These are phyloP conservation scores for Danio kyathit DNA, from an alignment of 2,797 vertebrate species.

Conservation along the genomic window DNA sequence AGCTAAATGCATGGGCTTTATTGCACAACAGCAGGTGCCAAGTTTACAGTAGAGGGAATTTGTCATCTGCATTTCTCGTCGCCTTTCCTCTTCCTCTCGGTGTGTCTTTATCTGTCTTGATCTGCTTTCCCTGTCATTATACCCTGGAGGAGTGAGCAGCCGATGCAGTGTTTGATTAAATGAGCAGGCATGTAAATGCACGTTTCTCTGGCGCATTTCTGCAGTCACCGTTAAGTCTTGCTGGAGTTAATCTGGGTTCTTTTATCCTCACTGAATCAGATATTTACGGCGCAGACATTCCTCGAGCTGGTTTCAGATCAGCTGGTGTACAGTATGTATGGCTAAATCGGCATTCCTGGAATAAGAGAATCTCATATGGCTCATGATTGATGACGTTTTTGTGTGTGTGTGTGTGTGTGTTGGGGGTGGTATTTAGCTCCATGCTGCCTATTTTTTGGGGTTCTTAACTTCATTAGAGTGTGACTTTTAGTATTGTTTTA, in stretches of 20 bases:
- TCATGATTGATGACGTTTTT: slow-evolving; percentile 9
- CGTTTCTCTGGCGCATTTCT: slow-evolving; percentile 32
- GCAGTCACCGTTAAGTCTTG: slow-evolving; percentile 48
- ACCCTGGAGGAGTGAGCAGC: slow-evolving; percentile 39
- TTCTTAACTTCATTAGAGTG: neutral
- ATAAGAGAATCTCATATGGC: slow-evolving; percentile 34
- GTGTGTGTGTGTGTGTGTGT: no score
- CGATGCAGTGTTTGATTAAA: slow-evolving; percentile 37
- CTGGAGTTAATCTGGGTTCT: slow-evolving; percentile 58
- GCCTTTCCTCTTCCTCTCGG: slow-evolving; percentile 44
- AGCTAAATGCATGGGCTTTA: slow-evolving; percentile 66
- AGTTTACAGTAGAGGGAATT: slow-evolving; percentile 72
- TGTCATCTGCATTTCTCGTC: slow-evolving; percentile 67
- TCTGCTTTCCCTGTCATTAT: slow-evolving; percentile 31
- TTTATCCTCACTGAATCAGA: slow-evolving; percentile 45
- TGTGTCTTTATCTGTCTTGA: slow-evolving; percentile 38
- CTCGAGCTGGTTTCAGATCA: slow-evolving; percentile 46
- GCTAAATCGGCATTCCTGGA: slow-evolving; percentile 48
- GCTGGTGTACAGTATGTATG: neutral
- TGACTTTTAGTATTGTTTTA: no score
- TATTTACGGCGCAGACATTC: slow-evolving; percentile 49
- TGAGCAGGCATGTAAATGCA: slow-evolving; percentile 42
- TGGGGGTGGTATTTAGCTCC: no score
- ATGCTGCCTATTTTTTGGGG: slow-evolving; percentile 3
- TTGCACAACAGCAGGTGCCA: slow-evolving; percentile 70